A percentile compares a stretch with the other conserved stretches of the same genome.
phyloP scores from a whole-genome alignment of 2,888 invertebrate genomes.

The Cantharis rufa region DNA sequence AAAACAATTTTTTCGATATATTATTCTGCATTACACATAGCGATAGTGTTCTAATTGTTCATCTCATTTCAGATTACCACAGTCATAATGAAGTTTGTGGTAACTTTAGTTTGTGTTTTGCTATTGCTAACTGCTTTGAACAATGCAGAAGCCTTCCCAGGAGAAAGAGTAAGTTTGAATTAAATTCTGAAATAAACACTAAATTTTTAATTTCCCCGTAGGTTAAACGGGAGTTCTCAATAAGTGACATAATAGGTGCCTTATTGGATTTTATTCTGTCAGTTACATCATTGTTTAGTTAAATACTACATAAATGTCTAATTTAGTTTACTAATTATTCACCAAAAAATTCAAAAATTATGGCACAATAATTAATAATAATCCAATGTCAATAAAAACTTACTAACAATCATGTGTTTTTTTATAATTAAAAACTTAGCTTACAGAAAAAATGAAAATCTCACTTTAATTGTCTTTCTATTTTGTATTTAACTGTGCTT shows the following conservation, averaged over 20 bases:
- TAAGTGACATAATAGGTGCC: background rate
- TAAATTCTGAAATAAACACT: background rate
- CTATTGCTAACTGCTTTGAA: background rate
- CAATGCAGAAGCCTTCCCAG: background rate
- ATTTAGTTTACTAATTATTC: background rate
- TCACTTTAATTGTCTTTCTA: too few relatives aligned
- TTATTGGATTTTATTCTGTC: background rate
- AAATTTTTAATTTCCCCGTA: background rate
- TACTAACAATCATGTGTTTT: background rate
- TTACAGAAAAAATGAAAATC: background rate
- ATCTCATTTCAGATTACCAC: background rate
- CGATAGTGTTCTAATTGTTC: background rate
- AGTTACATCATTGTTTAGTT: background rate
- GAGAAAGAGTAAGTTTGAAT: background rate
- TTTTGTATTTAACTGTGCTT: too few relatives aligned
- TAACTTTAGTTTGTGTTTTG: background rate
- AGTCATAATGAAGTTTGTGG: background rate
- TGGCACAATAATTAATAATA: background rate
- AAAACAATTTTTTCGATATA: background rate
- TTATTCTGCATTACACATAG: background rate
- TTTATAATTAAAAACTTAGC: background rate
- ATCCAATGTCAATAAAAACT: background rate
- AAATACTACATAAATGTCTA: background rate
- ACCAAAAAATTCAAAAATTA: background rate
- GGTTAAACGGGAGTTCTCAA: background rate